Percentiles rank a stretch among this genome's conserved stretches.
phyloP scores from a whole-genome alignment of 2,888 invertebrate genomes.

The Leptinotarsa juncta region DNA sequence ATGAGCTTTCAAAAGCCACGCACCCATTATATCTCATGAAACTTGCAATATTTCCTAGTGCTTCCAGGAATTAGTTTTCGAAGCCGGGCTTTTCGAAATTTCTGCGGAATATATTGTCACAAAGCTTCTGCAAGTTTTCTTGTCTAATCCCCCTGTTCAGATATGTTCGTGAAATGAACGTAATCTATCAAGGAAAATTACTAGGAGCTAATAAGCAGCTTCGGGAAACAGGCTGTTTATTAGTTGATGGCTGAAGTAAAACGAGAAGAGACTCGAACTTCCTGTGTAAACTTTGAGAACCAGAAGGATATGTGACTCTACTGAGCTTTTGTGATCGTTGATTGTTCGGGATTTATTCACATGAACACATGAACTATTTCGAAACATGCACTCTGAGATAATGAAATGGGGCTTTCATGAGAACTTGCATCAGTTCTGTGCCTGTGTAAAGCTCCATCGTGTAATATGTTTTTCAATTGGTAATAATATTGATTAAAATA shows the following conservation, averaged over 20 bases:
- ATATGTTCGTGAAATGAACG: background rate
- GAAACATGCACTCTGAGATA: too few species aligned
- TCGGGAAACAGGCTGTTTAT: background rate
- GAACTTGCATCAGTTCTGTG: too few species aligned
- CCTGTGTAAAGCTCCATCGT: too few species aligned
- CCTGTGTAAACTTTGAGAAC: too few species aligned
- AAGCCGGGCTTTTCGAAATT: constrained; percentile 3
- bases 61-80: background rate
- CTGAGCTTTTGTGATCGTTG: too few species aligned
- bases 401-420: too few species aligned
- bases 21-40: constrained; percentile 12
- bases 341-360: too few species aligned
- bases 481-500: too few species aligned
- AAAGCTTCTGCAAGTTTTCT: background rate
- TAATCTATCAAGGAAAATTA: constrained; percentile 1
- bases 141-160: background rate
- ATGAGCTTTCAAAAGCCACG: background rate
- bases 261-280: background rate
- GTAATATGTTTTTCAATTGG: too few species aligned
- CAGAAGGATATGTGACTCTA: too few species aligned
- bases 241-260: background rate
- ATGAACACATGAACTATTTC: too few species aligned
- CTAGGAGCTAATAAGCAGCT: background rate
- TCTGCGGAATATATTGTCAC: background rate
- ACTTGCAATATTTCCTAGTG: constrained; percentile 5